Evolutionary conservation across 2,797 vertebrate species (phyloP), one percentile per base, ranked within the genome.

Genomic region (Sebastolobus altivelis): DNA sequence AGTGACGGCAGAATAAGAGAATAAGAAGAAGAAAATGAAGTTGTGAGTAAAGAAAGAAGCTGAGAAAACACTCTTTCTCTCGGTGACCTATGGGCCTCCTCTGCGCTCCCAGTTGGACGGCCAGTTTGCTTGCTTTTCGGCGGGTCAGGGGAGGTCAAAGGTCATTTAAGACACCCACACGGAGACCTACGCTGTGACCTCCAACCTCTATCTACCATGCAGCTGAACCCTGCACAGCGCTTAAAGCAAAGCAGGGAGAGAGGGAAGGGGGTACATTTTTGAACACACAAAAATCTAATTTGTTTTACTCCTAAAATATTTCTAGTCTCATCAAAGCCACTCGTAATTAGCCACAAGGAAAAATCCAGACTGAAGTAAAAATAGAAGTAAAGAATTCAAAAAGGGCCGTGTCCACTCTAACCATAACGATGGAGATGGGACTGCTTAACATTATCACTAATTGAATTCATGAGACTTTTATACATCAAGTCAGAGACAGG

Each of bases 81-180:
- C 69, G 16, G 69, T 77, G 94, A 95, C 93, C 93, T 87, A 72
- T 79, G 81, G 76, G 82, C 61, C 75, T 68, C 73, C 79, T 65
- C 82, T 69, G 49, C 79, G 65, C 79, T 89, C 90, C 85, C 88
- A 80, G 86, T 88, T 88, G 85, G 87, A 75, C 12, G 38, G 79
- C 85, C 86, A 80, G 88, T 84, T 87, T 77, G 80, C 82, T 77
- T 85, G 86, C 92, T 90, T 90, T 82, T 90, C 92, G 75, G 81
- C 2, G 6, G 88, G 91, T 91, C 88, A 82, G 38, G 14, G 67
- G n/a, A 60, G 90, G 89, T 94, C 88, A 89, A 75, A 91, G 71
- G 87, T 87, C 81, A 66, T 11, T 14, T 58, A 37, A 86, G 80
- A 90, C 88, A 91, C 88, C 89, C 93, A 91, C 88, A 83, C 82